phyloP scores from a whole-genome alignment of 1,140 invertebrate species.

The Drosophila kurseongensis region DNA sequence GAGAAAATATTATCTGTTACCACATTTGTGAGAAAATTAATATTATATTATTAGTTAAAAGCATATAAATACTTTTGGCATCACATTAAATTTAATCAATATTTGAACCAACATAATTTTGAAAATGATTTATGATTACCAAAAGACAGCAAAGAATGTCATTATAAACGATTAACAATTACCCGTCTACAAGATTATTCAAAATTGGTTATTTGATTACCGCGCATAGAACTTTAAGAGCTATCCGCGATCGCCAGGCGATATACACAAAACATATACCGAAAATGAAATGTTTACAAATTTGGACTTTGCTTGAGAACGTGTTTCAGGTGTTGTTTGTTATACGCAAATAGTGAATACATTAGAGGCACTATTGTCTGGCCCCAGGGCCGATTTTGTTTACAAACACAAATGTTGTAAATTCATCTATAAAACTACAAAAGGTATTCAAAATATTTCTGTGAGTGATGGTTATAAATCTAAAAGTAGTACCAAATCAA shows the following conservation, averaged over 20 bases:
- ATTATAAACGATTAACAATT: neutral
- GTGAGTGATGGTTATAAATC: neutral
- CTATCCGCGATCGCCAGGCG: neutral
- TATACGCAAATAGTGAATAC: neutral
- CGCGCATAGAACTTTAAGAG: neutral
- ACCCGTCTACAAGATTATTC: neutral
- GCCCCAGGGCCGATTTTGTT: neutral
- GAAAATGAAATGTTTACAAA: slow-evolving; percentile 8
- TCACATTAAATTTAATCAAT: neutral
- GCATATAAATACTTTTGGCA: neutral
- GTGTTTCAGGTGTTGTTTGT: slow-evolving; percentile 1
- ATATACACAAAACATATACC: slow-evolving; percentile 21
- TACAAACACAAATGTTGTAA: slow-evolving; percentile 6
- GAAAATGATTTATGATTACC: neutral
- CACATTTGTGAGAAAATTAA: neutral
- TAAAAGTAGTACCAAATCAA: neutral
- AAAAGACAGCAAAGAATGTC: neutral
- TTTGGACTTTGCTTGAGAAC: neutral
- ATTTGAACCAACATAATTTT: neutral
- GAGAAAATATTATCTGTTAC: neutral
- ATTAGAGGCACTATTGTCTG: neutral
- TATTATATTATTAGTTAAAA: neutral
- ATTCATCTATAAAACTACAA: slow-evolving; percentile 5
- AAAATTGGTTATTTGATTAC: neutral
- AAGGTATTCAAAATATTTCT: neutral